Conservation (phyloP, 2,888 invertebrate genomes). For the Ochlodes sylvanus region DNA sequence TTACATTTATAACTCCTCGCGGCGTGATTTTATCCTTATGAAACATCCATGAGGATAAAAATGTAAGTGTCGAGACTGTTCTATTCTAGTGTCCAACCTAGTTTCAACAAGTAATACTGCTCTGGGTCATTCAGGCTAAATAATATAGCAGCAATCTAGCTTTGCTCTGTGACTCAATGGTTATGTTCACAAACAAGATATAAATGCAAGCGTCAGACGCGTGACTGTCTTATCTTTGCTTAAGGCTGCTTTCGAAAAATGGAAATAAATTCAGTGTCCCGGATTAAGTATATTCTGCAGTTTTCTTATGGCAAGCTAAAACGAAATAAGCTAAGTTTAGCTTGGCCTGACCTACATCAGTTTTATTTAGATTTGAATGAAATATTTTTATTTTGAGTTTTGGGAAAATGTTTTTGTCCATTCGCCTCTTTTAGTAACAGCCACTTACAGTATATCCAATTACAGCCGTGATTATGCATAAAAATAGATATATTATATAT, state of each 20-base stretch:
- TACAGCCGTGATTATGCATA: no score
- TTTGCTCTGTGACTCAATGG: background rate
- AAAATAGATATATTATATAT: no score
- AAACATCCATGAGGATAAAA: background rate
- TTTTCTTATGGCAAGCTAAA: background rate
- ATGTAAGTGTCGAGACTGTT: background rate
- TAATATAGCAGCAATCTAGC: conserved; percentile 3
- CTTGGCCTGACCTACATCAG: background rate
- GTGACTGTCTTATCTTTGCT: background rate
- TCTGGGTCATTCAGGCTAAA: background rate
- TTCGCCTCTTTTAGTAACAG: no score
- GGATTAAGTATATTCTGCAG: background rate
- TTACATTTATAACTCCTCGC: background rate
- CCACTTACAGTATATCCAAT: no score
- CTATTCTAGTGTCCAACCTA: background rate
- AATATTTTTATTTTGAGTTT: background rate
- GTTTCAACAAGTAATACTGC: conserved; percentile 1
- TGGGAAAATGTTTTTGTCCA: background rate
- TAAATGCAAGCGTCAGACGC: no score
- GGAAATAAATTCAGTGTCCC: background rate
- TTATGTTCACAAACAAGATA: no score
- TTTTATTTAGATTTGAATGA: background rate
- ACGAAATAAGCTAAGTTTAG: background rate
- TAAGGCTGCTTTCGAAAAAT: background rate
- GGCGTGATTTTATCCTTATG: background rate